A percentile compares a stretch with the other conserved stretches of the same genome.
Evolutionary conservation across 2,888 invertebrate species (phyloP).

Genomic region (Xanthorhoe spadicearia): DNA sequence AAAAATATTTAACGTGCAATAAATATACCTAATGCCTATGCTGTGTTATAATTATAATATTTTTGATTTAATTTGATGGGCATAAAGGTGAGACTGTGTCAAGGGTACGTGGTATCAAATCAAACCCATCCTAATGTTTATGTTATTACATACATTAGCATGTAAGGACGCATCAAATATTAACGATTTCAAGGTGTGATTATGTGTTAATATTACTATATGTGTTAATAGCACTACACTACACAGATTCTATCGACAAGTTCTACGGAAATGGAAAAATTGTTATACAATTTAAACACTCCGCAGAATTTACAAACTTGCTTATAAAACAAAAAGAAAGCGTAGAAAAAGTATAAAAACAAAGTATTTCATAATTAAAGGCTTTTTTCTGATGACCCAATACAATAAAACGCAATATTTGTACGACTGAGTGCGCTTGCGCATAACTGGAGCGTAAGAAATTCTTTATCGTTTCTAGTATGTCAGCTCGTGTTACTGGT

Average conservation of each 20-base stretch:
- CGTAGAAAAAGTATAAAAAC: neutral
- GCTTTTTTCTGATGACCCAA: conserved; percentile 47
- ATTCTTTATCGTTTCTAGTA: conserved; percentile 57
- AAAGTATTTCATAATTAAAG: conserved; percentile 45
- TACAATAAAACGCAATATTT: conserved; percentile 57
- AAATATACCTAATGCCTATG: too few relatives aligned
- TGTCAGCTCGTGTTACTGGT: conserved; percentile 45
- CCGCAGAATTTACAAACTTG: neutral
- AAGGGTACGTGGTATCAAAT: conserved; percentile 10
- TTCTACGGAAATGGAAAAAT: neutral
- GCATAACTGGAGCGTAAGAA: conserved; percentile 72
- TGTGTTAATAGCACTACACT: too few relatives aligned
- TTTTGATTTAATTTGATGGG: neutral
- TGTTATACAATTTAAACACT: neutral
- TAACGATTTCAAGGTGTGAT: conserved; percentile 48
- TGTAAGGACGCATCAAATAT: conserved; percentile 24
- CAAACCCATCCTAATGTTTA: conserved; percentile 22
- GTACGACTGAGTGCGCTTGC: conserved; percentile 65
- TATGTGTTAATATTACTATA: conserved; percentile 49
- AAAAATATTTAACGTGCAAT: too few relatives aligned
- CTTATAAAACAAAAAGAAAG: neutral
- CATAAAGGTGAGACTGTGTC: conserved; percentile 4
- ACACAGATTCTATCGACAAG: conserved; percentile 62
- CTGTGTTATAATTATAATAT: neutral
- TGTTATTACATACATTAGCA: conserved; percentile 30